A percentile compares a stretch with the other conserved stretches of the same genome.
Evolutionary conservation across 1,140 invertebrate species (phyloP).

Genomic region (Gerris buenoi): DNA sequence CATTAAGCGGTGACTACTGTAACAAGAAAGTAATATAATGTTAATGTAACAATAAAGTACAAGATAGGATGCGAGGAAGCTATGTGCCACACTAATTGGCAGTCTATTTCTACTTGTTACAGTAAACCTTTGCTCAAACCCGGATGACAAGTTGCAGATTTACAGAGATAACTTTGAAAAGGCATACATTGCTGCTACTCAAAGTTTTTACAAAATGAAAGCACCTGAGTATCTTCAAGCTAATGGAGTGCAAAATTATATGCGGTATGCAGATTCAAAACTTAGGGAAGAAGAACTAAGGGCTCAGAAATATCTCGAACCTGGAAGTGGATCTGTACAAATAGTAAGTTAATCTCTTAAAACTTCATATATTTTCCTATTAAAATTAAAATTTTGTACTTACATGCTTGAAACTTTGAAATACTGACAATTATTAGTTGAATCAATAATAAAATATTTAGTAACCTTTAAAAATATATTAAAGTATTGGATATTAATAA

Average conservation of each 20-base stretch:
- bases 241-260: constrained; percentile 92
- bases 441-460: too few relatives aligned
- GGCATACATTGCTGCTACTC: constrained; percentile 84
- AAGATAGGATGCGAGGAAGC: too few relatives aligned
- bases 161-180: constrained; percentile 95
- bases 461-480: too few relatives aligned
- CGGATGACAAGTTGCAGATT: constrained; percentile 83
- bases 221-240: constrained; percentile 72
- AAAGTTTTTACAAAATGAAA: constrained; percentile 84
- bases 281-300: constrained; percentile 87
- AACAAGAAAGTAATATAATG: too few relatives aligned
- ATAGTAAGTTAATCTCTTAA: constrained; percentile 36
- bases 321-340: constrained; percentile 64
- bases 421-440: too few relatives aligned
- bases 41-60: too few relatives aligned
- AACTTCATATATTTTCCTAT: too few relatives aligned
- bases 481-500: too few relatives aligned
- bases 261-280: constrained; percentile 90
- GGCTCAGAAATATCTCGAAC: constrained; percentile 85
- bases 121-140: constrained; percentile 92
- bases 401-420: too few relatives aligned
- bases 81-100: too few relatives aligned
- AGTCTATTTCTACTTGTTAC: constrained; percentile 12
- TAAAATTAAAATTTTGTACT: too few relatives aligned
- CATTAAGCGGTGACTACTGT: too few relatives aligned